Conservation (phyloP, 1,140 invertebrate genomes). For the Drosophila yakuba region DNA sequence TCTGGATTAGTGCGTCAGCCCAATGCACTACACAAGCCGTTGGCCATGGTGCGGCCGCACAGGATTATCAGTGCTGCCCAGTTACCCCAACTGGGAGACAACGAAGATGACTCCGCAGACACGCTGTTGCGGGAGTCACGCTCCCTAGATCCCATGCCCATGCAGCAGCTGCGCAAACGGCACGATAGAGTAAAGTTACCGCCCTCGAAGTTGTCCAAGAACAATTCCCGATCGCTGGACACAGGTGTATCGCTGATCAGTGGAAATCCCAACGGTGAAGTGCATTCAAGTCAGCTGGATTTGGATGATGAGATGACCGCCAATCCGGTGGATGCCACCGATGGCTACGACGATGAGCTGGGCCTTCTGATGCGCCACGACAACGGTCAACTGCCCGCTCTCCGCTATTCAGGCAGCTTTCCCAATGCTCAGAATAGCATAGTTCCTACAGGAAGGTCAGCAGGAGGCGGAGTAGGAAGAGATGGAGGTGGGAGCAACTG, state of each 20-base stretch:
- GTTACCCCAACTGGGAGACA: constrained; percentile 34
- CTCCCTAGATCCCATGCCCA: constrained; percentile 80
- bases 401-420: constrained; percentile 63
- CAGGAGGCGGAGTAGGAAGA: constrained; percentile 72
- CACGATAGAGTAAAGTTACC: constrained; percentile 72
- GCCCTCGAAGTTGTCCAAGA: constrained; percentile 80
- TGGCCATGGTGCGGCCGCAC: constrained; percentile 83
- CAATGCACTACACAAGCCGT: constrained; percentile 77
- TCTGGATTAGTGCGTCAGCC: constrained; percentile 67
- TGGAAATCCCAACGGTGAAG: constrained; percentile 70
- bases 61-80: constrained; percentile 75
- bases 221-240: constrained; percentile 80
- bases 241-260: constrained; percentile 80
- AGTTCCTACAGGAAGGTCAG: constrained; percentile 41
- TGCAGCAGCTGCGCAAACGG: constrained; percentile 72
- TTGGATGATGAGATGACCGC: constrained; percentile 46
- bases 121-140: constrained; percentile 72
- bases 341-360: constrained; percentile 77
- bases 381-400: constrained; percentile 63
- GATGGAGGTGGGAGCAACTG: constrained; percentile 51
- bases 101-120: constrained; percentile 41
- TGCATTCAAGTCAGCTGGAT: constrained; percentile 22
- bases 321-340: constrained; percentile 68
- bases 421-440: constrained; percentile 64
- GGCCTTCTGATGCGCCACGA: constrained; percentile 73